phyloP scores from a whole-genome alignment of 2,113 vertebrate genomes.

The Lipotes vexillifer region DNA sequence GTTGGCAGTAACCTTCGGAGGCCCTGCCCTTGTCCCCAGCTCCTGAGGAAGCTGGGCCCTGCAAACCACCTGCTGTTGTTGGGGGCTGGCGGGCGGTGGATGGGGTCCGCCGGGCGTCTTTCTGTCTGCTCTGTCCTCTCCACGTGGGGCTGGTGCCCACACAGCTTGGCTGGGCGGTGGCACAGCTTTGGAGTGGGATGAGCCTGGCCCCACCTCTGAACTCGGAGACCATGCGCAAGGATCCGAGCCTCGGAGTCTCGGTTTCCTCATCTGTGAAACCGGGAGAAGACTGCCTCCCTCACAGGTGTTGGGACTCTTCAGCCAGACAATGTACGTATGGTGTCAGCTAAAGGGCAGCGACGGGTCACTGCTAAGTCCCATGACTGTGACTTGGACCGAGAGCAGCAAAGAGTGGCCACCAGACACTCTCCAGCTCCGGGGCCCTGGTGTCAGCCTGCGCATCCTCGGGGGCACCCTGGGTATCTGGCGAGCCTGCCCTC shows the following conservation, averaged over 20 bases:
- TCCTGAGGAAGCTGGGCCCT: background rate
- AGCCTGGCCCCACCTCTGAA: background rate
- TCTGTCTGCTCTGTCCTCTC: background rate
- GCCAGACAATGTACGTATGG: background rate
- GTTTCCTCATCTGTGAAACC: background rate
- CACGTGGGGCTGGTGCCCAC: background rate
- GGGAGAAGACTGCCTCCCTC: background rate
- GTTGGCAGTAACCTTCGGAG: background rate
- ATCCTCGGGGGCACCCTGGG: too few species aligned
- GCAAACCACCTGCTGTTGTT: background rate
- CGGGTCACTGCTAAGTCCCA: background rate
- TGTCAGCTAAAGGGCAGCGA: background rate
- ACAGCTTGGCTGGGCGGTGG: background rate
- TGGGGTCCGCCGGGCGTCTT: rapidly evolving
- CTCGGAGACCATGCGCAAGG: background rate
- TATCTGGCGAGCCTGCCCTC: background rate
- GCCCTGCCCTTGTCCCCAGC: background rate
- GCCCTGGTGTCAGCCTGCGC: background rate
- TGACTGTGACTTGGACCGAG: background rate
- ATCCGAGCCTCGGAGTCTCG: background rate
- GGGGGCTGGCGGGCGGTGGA: background rate
- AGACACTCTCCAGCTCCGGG: background rate
- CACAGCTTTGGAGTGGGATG: background rate
- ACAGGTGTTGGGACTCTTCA: background rate
- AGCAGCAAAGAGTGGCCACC: background rate